Conservation (phyloP, 1,140 invertebrate genomes). For the Atta colombica region DNA sequence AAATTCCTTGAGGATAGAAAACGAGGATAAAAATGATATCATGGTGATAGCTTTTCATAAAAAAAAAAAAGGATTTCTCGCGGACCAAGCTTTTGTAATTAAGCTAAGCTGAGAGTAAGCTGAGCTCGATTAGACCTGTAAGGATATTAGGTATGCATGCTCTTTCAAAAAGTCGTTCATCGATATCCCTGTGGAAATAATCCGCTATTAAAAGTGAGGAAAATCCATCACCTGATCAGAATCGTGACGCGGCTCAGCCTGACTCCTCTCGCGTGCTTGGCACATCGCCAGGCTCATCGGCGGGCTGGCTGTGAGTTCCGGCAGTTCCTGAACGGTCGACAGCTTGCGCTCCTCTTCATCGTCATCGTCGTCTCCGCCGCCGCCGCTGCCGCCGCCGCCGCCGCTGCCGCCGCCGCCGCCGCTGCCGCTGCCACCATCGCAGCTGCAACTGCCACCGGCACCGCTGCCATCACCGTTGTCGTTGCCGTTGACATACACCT, state of each 20-base stretch:
- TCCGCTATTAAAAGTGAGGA: not conserved
- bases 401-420: not conserved
- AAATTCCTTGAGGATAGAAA: not conserved
- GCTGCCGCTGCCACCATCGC: not conserved
- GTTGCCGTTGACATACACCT: conserved; percentile 72
- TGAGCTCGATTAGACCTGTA: not conserved
- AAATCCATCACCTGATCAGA: conserved; percentile 67
- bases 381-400: not conserved
- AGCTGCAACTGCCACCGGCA: not conserved
- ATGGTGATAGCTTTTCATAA: not conserved
- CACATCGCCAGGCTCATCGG: conserved; percentile 46
- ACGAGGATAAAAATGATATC: not conserved
- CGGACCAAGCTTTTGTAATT: not conserved
- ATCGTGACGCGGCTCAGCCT: conserved; percentile 32
- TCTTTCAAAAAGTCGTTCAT: conserved; percentile 13
- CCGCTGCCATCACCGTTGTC: conserved; percentile 48
- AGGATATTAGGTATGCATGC: not conserved
- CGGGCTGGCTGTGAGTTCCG: conserved; percentile 67
- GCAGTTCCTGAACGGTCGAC: conserved; percentile 71
- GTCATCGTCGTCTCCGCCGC: conserved; percentile 33
- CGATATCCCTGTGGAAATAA: not conserved
- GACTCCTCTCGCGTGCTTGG: conserved; percentile 53
- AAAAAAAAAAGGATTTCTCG: not conserved
- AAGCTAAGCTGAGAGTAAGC: not conserved
- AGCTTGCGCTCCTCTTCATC: conserved; percentile 68